Percentiles rank a stretch among this genome's conserved stretches.
phyloP scores from a whole-genome alignment of 2,888 invertebrate species.

The Drosophila incognita region DNA sequence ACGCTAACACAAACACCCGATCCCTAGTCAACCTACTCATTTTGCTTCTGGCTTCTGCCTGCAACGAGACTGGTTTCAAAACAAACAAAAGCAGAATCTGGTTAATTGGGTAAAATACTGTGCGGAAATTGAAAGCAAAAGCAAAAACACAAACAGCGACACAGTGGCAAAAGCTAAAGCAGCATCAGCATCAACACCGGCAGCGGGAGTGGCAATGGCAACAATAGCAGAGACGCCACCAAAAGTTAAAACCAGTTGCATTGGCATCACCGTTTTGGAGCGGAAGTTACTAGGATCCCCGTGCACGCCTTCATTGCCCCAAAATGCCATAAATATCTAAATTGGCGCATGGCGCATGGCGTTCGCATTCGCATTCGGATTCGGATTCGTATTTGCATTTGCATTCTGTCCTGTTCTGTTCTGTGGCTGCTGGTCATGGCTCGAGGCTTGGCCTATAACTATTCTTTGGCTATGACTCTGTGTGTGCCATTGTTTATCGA shows the following conservation, averaged over 20 bases:
- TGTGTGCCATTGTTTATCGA: conserved; percentile 70
- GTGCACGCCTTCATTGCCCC: conserved; percentile 16
- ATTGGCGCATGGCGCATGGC: conserved; percentile 44
- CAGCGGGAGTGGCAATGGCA: not conserved
- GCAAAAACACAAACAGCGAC: conserved; percentile 55
- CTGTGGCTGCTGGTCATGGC: conserved; percentile 26
- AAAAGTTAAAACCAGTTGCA: conserved; percentile 49
- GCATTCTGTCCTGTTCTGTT: conserved; percentile 18
- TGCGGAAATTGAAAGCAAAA: conserved; percentile 77
- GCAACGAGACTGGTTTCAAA: conserved; percentile 33
- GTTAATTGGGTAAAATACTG: conserved; percentile 77
- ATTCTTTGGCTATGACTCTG: conserved; percentile 12
- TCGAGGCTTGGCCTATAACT: not conserved
- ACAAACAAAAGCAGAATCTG: conserved; percentile 75
- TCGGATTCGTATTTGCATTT: conserved; percentile 16
- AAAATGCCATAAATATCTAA: conserved; percentile 76
- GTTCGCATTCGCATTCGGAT: conserved; percentile 25
- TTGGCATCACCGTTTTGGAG: conserved; percentile 33
- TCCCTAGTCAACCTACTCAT: not conserved
- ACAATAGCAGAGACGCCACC: conserved; percentile 22
- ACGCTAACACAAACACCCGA: not conserved
- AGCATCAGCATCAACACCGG: not conserved
- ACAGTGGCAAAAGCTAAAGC: not conserved
- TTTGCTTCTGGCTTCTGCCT: conserved; percentile 1
- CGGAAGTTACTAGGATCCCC: conserved; percentile 46